Percentiles rank a stretch among this genome's conserved stretches.
phyloP scores from a whole-genome alignment of 2,888 invertebrate genomes.

The Rhagophthalmus giganteus region DNA sequence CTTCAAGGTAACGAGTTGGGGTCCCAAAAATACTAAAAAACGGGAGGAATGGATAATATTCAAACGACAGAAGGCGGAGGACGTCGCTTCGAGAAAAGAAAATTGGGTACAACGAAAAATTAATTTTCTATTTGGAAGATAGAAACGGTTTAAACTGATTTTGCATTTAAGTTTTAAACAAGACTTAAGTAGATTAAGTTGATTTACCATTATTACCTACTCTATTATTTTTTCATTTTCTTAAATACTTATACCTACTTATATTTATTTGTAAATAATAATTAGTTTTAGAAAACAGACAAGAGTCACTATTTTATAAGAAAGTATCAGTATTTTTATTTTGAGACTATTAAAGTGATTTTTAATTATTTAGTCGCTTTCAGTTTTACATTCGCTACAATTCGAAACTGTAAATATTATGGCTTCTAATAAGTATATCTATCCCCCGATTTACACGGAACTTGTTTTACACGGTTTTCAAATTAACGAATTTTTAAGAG shows the following conservation, averaged over 20 bases:
- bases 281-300: neutral
- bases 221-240: no score
- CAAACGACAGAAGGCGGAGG: slow-evolving; percentile 39
- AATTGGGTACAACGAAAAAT: slow-evolving; percentile 27
- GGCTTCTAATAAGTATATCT: no score
- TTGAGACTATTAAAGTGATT: no score
- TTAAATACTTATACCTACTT: neutral
- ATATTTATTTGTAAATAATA: neutral
- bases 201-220: neutral
- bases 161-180: neutral
- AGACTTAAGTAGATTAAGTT: neutral
- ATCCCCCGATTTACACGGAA: no score
- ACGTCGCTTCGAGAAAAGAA: slow-evolving; percentile 10
- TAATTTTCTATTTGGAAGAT: slow-evolving; percentile 26
- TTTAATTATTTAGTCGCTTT: no score
- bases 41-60: slow-evolving; percentile 51
- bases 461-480: no score
- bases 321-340: no score
- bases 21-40: slow-evolving; percentile 47
- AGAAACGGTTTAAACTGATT: no score
- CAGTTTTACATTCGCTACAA: no score
- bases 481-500: no score
- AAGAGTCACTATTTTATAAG: neutral
- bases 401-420: no score
- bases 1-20: slow-evolving; percentile 49